phyloP scores from a whole-genome alignment of 2,113 vertebrate genomes.

The Petrocephalus microphthalmus region DNA sequence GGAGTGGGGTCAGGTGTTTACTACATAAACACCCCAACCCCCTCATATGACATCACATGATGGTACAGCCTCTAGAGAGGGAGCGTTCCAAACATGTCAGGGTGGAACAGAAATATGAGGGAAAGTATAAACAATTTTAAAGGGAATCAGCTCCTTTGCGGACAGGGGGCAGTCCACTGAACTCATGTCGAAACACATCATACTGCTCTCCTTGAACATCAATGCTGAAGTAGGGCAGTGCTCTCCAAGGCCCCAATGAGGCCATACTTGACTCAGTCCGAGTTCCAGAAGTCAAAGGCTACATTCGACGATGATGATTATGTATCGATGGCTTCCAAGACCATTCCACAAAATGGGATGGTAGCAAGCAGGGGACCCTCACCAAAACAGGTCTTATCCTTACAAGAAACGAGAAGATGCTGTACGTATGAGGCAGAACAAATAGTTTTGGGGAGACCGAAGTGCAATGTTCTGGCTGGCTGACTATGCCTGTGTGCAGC shows the following conservation, averaged over 20 bases:
- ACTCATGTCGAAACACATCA: background rate
- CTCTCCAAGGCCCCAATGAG: background rate
- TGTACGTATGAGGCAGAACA: background rate
- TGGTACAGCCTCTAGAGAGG: too few species aligned
- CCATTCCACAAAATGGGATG: background rate
- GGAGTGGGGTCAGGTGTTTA: background rate
- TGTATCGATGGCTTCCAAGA: background rate
- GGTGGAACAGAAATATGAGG: background rate
- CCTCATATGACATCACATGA: background rate
- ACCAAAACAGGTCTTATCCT: background rate
- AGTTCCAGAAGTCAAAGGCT: background rate
- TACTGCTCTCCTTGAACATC: background rate
- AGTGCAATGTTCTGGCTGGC: background rate
- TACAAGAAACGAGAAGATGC: background rate
- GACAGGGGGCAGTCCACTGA: background rate
- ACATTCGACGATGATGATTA: too few species aligned
- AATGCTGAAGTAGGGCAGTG: background rate
- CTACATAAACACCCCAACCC: background rate
- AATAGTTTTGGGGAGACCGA: background rate
- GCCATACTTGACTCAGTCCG: background rate
- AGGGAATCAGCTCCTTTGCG: background rate
- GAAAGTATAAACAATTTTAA: background rate
- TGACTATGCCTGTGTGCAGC: background rate
- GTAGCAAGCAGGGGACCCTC: background rate
- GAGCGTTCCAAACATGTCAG: too few species aligned